These are phyloP conservation scores for Centropus bengalensis DNA, from an alignment of 2,113 vertebrate genomes.

Conservation along the genomic window DNA sequence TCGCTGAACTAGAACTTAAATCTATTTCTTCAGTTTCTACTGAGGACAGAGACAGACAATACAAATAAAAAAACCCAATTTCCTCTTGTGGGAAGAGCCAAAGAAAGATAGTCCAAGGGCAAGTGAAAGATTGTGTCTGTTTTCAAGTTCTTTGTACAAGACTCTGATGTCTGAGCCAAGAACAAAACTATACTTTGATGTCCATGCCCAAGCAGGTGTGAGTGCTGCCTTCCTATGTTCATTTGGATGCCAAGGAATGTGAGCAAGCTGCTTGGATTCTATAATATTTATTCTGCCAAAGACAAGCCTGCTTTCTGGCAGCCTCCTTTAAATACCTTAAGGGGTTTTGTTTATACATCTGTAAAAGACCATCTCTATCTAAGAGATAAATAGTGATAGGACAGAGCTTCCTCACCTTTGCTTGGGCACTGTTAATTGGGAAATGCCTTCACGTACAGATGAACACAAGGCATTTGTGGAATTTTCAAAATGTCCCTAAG, in stretches of 20 bases:
- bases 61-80: conserved; percentile 19
- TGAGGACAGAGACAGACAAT: neutral
- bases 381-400: neutral
- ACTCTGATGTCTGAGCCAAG: conserved; percentile 64
- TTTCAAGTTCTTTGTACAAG: neutral
- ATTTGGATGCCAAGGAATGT: conserved; percentile 17
- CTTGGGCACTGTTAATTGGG: neutral
- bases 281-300: conserved; percentile 1
- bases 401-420: neutral
- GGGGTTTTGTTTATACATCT: neutral
- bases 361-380: neutral
- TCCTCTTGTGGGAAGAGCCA: conserved; percentile 17
- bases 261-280: conserved; percentile 7
- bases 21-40: neutral
- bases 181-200: conserved; percentile 50
- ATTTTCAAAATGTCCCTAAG: neutral
- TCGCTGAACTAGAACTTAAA: neutral
- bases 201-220: conserved; percentile 46
- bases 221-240: neutral
- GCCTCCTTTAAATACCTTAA: neutral
- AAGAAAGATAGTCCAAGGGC: conserved; percentile 19
- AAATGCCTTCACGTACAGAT: neutral
- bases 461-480: neutral
- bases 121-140: conserved; percentile 11
- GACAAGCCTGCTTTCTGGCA: neutral